Evolutionary conservation across 2,888 invertebrate genomes (phyloP), one percentile per base, ranked within the genome.

Genomic region (Pristionchus arcanus): DNA sequence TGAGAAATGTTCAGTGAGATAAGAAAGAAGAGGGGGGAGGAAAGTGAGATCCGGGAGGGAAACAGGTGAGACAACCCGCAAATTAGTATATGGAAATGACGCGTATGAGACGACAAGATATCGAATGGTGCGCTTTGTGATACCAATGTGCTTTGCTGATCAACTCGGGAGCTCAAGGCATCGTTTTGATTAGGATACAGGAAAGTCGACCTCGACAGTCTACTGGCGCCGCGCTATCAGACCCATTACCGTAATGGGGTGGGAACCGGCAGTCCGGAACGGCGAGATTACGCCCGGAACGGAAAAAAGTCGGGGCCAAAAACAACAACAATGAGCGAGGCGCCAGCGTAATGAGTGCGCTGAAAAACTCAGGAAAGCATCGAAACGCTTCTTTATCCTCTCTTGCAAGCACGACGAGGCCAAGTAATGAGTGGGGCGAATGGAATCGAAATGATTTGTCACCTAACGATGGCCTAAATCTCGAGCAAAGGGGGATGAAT

Each of bases 21-120:
- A 81, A 81, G 81, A 81, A 28, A 81, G 49, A 28, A 49, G 49
- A 25, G 21, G 3, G 15, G 21, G 34, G 34, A 71, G 11, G 81
- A 81, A 81, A 81, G 81, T 53, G 81, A 81, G 81, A 81, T 81
- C 81, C 81, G 81, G 81, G 81, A 81, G n/a, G 34, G 74, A 42
- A 74, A 68, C 37, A 74, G 28, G 31, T 25, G 34, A 37, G 74
- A 37, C 37, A 74, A 74, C 74, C 74, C 74, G 74, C 74, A 74
- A 74, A 74, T 74, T 74, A 74, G 37, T 42, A 74, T 74, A 74
- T 74, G 74, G 74, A 74, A 74, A 74, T 74, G 74, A 74, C 74
- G 74, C 74, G 74, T 74, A 37, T 74, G 74, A 74, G 31, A 74
- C 74, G 31, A 74, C 74, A 25, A 74, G 74, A 74, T 74, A 21